Evolutionary conservation across 2,888 invertebrate species (phyloP), one percentile per base, ranked within the genome.

Genomic region (Eugnorisma glareosa): DNA sequence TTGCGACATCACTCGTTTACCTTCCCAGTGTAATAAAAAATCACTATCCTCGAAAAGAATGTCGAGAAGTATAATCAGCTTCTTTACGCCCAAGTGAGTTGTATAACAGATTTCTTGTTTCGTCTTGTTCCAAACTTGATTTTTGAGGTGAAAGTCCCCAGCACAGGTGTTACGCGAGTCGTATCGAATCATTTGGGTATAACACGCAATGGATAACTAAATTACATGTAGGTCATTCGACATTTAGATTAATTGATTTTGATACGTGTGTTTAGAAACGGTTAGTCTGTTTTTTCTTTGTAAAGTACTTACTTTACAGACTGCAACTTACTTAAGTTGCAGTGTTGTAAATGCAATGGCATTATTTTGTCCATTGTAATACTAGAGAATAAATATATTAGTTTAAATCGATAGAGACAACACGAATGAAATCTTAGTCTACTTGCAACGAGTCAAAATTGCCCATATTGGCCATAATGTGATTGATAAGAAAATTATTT

Each of bases 111-210:
- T 94, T 92, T 94, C 93, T 93, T 91, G 92, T 93, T 92, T 88
- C 88, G 86, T 90, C 89, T 88, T 90, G 86, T 87, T 84, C 89
- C 89, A 90, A 91, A 92, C 92, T 91, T 92, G 91, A 93, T 93
- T 94, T 93, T 94, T 92, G 88, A 92, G 93, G 95, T 93, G 95
- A 96, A 96, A 96, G 95, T 94, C 89, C 74, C 89, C 75, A 86
- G 89, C 89, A 88, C 92, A 93, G 91, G 93, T 93, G 93, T 94
- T 94, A 93, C 92, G 93, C 88, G 90, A 92, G 89, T 90, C 89
- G 81, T 90, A 91, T 91, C 89, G 90, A 91, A 88, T 92, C 90
- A 92, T 93, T 93, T 92, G 89, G 89, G 91, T 91, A 87, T 89
- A 91, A 91, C 95, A 95, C 92, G 95, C 95, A 92, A 95, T 92